Percentiles rank a stretch among this genome's conserved stretches.
Conservation (phyloP, 2,113 vertebrate genomes). For the Anolis carolinensis region DNA sequence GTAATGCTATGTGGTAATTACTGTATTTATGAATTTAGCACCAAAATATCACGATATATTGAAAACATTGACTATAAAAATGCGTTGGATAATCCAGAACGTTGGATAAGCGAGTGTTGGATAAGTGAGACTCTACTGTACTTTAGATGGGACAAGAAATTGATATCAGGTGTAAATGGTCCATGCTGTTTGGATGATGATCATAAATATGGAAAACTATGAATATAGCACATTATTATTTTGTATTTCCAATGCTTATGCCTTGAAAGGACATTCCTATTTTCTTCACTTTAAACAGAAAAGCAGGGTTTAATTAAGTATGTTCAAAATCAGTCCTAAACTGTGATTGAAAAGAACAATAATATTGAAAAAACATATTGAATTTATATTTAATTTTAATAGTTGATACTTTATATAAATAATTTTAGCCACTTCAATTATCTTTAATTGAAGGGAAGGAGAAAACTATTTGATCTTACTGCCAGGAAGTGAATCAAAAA, state of each 20-base stretch:
- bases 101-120: no score
- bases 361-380: not conserved
- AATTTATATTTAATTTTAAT: not conserved
- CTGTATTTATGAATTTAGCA: no score
- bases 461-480: not conserved
- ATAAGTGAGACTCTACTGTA: no score
- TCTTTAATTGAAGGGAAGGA: not conserved
- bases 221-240: not conserved
- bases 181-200: not conserved
- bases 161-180: not conserved
- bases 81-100: no score
- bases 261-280: not conserved
- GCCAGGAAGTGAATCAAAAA: not conserved
- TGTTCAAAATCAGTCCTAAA: not conserved
- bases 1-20: no score
- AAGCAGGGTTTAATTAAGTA: not conserved
- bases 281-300: not conserved
- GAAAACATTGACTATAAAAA: no score
- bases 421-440: not conserved
- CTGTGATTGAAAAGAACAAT: not conserved
- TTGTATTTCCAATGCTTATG: not conserved
- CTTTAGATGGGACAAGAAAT: no score
- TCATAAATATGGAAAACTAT: not conserved
- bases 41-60: no score
- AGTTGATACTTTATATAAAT: not conserved